phyloP scores from a whole-genome alignment of 2,113 vertebrate genomes.

The Cettia cetti region DNA sequence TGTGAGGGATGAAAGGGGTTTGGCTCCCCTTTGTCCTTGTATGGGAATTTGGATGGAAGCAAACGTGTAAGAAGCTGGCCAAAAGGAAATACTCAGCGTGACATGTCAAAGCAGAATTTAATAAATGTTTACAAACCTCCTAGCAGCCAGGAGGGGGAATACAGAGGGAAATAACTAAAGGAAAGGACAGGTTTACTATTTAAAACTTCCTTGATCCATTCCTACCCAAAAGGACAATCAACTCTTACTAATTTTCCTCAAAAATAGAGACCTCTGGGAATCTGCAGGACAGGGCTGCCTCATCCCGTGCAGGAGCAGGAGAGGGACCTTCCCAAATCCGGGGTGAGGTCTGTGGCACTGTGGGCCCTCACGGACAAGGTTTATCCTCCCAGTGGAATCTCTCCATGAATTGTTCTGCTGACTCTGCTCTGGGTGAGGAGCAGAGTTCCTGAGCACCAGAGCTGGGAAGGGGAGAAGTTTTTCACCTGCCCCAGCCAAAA shows the following conservation, averaged over 20 bases:
- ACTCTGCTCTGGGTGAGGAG: not conserved
- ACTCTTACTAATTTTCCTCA: not conserved
- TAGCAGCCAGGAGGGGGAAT: not conserved
- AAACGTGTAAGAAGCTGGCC: not conserved
- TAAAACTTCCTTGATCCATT: not conserved
- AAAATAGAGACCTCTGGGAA: not conserved
- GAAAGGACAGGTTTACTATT: slow-evolving; percentile 15
- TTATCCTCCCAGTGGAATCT: not conserved
- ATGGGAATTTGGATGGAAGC: slow-evolving; percentile 28
- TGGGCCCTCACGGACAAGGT: not conserved
- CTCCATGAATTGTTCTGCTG: not conserved
- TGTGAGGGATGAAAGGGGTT: not conserved
- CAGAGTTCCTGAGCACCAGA: not conserved
- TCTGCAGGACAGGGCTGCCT: not conserved
- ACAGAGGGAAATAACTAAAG: not conserved
- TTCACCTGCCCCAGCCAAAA: not conserved
- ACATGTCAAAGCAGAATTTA: not conserved
- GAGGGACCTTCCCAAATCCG: not conserved
- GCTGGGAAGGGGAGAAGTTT: not conserved
- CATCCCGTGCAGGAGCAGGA: accelerated
- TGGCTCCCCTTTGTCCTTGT: not conserved
- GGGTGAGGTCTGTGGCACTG: not conserved
- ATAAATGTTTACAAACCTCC: not conserved
- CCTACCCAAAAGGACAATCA: not conserved
- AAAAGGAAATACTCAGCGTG: slow-evolving; percentile 16